Conservation (phyloP, 64 coral and sea anemone genomes). For the Montipora sp. region DNA sequence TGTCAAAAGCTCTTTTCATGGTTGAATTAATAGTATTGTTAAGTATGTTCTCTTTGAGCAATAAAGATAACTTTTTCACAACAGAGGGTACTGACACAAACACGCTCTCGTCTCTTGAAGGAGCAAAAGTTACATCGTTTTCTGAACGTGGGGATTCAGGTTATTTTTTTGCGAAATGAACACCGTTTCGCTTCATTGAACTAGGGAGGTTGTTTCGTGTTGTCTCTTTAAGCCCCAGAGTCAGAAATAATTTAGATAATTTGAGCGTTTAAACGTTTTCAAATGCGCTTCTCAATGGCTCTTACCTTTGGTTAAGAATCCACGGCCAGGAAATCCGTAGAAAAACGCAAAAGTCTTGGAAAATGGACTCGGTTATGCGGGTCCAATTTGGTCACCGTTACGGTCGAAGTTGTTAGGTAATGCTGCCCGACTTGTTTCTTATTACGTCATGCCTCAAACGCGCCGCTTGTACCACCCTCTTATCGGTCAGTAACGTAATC, state of each 20-base stretch:
- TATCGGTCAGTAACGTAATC: slow-evolving; percentile 14
- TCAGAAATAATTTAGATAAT: slow-evolving; percentile 16
- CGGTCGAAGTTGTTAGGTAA: slow-evolving; percentile 68
- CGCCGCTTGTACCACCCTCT: neutral
- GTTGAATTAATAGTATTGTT: neutral
- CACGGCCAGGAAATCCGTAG: slow-evolving; percentile 14
- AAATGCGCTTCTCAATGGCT: neutral
- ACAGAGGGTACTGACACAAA: neutral
- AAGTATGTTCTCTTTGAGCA: neutral
- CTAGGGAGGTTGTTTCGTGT: neutral
- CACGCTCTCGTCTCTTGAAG: neutral
- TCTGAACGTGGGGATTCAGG: neutral
- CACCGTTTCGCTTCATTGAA: slow-evolving; percentile 44
- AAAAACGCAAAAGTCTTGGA: slow-evolving; percentile 8
- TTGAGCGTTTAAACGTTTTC: neutral
- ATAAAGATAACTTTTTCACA: neutral
- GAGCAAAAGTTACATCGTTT: slow-evolving; percentile 9
- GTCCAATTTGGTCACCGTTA: slow-evolving; percentile 57
- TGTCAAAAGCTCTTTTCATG: slow-evolving; percentile 19
- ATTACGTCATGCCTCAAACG: slow-evolving; percentile 75
- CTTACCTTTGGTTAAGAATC: slow-evolving; percentile 35
- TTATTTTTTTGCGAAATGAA: slow-evolving; percentile 5
- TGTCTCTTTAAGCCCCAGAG: slow-evolving; percentile 11
- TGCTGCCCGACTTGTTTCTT: slow-evolving; percentile 42
- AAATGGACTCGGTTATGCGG: slow-evolving; percentile 33